phyloP scores from a whole-genome alignment of 2,797 vertebrate species.

The Tokudaia tokunoshimensis region DNA sequence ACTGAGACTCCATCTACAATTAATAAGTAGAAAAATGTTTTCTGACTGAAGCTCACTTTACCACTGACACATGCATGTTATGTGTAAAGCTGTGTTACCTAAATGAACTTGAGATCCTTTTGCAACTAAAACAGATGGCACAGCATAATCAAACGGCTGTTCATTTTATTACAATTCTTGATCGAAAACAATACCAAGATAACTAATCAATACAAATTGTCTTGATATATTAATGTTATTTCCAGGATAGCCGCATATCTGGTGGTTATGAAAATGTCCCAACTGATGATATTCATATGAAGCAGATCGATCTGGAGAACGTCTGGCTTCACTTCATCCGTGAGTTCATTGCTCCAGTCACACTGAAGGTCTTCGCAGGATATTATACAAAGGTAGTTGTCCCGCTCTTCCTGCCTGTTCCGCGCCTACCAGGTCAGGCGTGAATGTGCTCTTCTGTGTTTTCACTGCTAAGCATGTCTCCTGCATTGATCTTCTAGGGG shows the following conservation, averaged over 20 bases:
- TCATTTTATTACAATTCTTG: slow-evolving; percentile 52
- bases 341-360: slow-evolving; percentile 97
- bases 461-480: not conserved
- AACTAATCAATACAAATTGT: slow-evolving; percentile 26
- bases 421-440: not conserved
- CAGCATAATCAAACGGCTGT: not conserved
- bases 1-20: not conserved
- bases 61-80: not conserved
- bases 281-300: slow-evolving; percentile 99
- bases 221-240: slow-evolving; percentile 70
- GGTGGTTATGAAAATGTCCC: slow-evolving; percentile 99
- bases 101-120: slow-evolving; percentile 32
- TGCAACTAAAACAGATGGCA: slow-evolving; percentile 2
- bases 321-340: slow-evolving; percentile 99
- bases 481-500: slow-evolving; percentile 88
- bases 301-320: slow-evolving; percentile 94
- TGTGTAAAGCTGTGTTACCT: slow-evolving; percentile 25
- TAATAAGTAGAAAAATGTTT: not conserved
- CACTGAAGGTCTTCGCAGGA: slow-evolving; percentile 97
- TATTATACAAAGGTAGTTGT: slow-evolving; percentile 96
- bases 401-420: not conserved
- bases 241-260: slow-evolving; percentile 95
- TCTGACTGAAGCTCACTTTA: not conserved
- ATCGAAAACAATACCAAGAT: slow-evolving; percentile 43
- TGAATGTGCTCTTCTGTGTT: not conserved